phyloP scores from a whole-genome alignment of 2,113 vertebrate genomes.

The Labeo catla region DNA sequence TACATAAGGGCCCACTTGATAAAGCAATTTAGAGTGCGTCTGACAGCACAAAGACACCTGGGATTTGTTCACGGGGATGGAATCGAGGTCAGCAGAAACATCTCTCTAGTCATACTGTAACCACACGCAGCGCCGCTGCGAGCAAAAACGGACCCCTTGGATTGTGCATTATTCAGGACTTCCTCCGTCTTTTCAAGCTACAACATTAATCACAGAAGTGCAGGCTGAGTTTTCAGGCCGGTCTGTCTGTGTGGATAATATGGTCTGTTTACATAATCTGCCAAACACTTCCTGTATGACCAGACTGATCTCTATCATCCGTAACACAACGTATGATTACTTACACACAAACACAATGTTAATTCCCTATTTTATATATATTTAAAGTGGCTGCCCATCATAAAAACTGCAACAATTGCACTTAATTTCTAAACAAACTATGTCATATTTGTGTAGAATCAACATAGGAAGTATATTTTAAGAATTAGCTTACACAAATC shows the following conservation, averaged over 20 bases:
- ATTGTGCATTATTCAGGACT: conserved; percentile 48
- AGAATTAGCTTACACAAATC: too few species aligned
- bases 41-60: conserved; percentile 39
- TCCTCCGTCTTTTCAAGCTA: background rate
- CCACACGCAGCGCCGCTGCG: background rate
- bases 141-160: conserved; percentile 17
- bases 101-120: background rate
- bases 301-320: background rate
- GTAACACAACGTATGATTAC: background rate
- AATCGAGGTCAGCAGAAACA: conserved; percentile 43
- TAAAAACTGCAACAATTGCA: too few species aligned
- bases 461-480: too few species aligned
- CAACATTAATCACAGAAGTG: conserved; percentile 7
- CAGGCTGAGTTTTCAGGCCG: background rate
- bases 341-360: too few species aligned
- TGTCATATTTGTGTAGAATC: too few species aligned
- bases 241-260: background rate
- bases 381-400: too few species aligned
- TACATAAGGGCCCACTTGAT: conserved; percentile 32
- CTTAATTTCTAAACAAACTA: too few species aligned
- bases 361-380: too few species aligned
- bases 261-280: background rate
- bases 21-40: conserved; percentile 35
- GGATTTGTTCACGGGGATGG: conserved; percentile 3
- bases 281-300: background rate